Evolutionary conservation across 2,797 vertebrate species (phyloP).

Genomic region (Chiroxiphia lanceolata): DNA sequence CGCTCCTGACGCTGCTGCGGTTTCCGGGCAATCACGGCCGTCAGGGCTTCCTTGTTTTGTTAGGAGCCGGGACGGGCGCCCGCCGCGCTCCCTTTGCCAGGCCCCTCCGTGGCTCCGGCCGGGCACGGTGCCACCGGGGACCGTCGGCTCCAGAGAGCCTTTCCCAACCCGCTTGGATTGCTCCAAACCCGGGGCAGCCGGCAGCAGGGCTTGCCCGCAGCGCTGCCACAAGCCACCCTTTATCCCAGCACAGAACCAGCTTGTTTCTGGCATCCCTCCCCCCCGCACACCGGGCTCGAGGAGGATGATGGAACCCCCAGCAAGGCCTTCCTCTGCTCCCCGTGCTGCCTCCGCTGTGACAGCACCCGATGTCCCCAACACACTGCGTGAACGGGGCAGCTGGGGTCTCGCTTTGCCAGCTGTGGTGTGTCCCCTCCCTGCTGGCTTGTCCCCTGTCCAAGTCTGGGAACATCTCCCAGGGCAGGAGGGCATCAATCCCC

Average conservation of each 20-base stretch:
- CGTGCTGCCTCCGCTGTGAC: fast-evolving
- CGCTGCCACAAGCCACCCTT: neutral
- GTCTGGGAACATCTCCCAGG: neutral
- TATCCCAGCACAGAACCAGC: neutral
- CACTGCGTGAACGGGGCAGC: fast-evolving
- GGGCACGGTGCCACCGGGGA: neutral
- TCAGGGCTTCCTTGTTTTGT: constrained; percentile 61
- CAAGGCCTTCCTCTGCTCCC: neutral
- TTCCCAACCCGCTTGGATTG: neutral
- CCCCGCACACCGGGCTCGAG: fast-evolving
- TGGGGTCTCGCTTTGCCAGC: fast-evolving
- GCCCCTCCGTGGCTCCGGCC: neutral
- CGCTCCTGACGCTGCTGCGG: neutral
- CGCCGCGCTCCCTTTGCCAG: neutral
- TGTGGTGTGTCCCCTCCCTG: fast-evolving
- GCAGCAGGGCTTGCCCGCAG: neutral
- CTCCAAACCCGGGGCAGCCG: neutral
- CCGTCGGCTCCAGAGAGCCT: neutral
- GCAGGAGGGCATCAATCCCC: neutral
- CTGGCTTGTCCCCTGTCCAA: neutral
- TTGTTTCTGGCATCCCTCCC: neutral
- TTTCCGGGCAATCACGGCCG: constrained; percentile 14
- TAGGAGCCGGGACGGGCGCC: neutral
- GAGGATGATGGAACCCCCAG: neutral
- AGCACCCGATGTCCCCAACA: fast-evolving